Conservation (phyloP, 2,113 vertebrate genomes). For the Furnarius figulus region DNA sequence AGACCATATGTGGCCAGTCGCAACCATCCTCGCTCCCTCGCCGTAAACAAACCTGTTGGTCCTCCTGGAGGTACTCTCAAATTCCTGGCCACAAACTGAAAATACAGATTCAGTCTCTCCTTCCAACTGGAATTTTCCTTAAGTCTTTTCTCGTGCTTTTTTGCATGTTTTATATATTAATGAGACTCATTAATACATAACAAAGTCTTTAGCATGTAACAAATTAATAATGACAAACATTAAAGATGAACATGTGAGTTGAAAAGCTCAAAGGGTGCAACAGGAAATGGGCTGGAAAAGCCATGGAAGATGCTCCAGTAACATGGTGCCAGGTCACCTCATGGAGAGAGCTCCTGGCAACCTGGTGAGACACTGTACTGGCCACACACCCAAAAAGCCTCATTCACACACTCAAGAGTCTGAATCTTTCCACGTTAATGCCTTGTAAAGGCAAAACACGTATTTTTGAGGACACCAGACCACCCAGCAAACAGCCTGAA, state of each 20-base stretch:
- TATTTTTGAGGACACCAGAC: background rate
- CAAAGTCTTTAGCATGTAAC: background rate
- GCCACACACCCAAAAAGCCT: background rate
- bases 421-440: background rate
- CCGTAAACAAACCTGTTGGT: background rate
- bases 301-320: background rate
- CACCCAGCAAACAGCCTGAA: background rate
- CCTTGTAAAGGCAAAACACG: background rate
- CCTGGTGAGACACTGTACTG: background rate
- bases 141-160: background rate
- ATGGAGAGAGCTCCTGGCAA: background rate
- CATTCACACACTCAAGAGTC: background rate
- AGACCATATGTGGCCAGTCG: slow-evolving; percentile 12
- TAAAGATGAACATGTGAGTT: background rate
- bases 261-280: background rate
- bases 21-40: background rate
- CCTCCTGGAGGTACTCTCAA: background rate
- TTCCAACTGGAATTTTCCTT: background rate
- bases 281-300: background rate
- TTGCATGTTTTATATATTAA: background rate
- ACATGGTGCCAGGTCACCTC: background rate
- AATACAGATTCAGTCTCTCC: background rate
- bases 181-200: background rate
- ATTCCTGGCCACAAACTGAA: background rate
- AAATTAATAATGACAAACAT: background rate